Base-by-base conservation (phyloP, 2,113 vertebrate genomes). In the Leucoraja erinaceus region DNA sequence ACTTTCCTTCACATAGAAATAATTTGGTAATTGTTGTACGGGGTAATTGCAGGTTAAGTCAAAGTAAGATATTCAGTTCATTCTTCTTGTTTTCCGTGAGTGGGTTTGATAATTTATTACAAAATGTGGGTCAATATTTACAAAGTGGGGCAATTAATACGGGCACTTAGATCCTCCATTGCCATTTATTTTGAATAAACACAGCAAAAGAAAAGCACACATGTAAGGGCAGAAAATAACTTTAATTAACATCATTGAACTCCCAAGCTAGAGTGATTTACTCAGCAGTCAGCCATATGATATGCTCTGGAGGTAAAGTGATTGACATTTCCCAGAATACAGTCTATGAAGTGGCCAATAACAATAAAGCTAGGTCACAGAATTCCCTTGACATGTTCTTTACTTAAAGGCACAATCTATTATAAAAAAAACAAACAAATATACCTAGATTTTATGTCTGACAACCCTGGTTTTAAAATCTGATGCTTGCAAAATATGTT, bases 231-330 rank as follows among this genome's bases (percentile, higher is more conserved):
- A 47, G 6, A 91, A 25, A 72, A 38, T 91, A 70, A 91, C 33
- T 54, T 91, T 47, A 91, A 91, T 91, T 90, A 90, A 70, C 18
- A 91, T 91, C 66, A 11, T 72, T 47, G 88, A 72, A 91, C 33
- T 47, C 20, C 38, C 66, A 72, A 72, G 66, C 3, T 72, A 72
- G 38, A 72, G 4, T 25, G 68, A 91, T 91, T 38, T 72, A 91
- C 33, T 72, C 90, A 72, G 18, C 66, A 47, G 90, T 47, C 90
- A 47, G 68, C 22, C 66, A 70, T 66, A 90, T 72, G 63, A 70
- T 72, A 28, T 91, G 31, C 33, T 3, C 90, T 54, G 63, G 66
- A 91, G 90, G 72, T 54, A 54, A 54, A 22, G 20, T 91, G 66
- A 91, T 72, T 91, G 63, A 74, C 90, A 54, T 28, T 54, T 91